A percentile compares a stretch with the other conserved stretches of the same genome.
Conservation (phyloP, 2,113 vertebrate genomes). For the Aptenodytes forsteri region DNA sequence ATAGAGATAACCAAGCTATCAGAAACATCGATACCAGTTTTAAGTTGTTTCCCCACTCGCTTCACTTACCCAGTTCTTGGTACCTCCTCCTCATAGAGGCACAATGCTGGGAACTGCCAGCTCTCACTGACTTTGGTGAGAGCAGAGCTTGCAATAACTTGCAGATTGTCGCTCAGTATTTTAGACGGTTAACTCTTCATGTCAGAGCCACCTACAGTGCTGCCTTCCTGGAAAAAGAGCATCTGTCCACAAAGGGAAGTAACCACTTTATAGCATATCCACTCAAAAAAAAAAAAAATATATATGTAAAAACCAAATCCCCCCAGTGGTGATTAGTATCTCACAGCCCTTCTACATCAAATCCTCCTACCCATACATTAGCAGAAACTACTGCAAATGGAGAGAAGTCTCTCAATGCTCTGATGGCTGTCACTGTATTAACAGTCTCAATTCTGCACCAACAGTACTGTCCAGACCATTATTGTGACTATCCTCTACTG, state of each 20-base stretch:
- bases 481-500: background rate
- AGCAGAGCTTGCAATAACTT: background rate
- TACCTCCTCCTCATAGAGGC: background rate
- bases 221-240: background rate
- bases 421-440: background rate
- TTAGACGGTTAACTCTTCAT: background rate
- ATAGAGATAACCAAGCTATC: background rate
- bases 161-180: background rate
- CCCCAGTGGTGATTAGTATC: background rate
- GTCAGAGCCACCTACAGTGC: background rate
- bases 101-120: background rate
- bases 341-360: background rate
- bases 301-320: background rate
- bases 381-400: background rate
- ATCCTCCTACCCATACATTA: background rate
- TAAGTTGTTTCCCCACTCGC: background rate
- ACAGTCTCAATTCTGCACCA: background rate
- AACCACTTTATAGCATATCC: background rate
- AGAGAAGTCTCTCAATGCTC: background rate
- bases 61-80: background rate
- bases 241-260: background rate
- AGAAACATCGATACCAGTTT: background rate
- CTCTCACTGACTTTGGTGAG: background rate
- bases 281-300: background rate
- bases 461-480: background rate